Evolutionary conservation across 1,140 invertebrate genomes (phyloP).

Genomic region (Macrobrachium rosenbergii): DNA sequence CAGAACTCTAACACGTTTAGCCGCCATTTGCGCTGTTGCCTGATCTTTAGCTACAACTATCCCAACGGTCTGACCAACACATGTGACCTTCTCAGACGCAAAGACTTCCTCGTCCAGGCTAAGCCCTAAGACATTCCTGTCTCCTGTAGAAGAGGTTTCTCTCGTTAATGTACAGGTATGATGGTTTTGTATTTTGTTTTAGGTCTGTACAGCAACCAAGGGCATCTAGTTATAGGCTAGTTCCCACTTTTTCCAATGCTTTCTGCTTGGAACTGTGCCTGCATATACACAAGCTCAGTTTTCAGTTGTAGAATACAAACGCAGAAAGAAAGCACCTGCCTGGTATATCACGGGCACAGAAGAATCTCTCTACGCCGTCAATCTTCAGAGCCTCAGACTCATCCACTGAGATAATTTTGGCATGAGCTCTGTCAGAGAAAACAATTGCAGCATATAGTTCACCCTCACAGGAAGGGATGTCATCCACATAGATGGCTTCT

Average conservation of each 20-base stretch:
- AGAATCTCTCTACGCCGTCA: constrained; percentile 82
- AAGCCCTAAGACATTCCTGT: constrained; percentile 77
- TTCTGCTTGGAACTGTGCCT: too few relatives aligned
- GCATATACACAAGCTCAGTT: too few relatives aligned
- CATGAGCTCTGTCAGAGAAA: constrained; percentile 83
- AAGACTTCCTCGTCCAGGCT: constrained; percentile 72
- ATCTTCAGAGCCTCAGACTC: constrained; percentile 75
- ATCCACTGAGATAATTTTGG: constrained; percentile 83
- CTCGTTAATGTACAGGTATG: too few relatives aligned
- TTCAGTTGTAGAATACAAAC: too few relatives aligned
- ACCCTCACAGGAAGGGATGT: constrained; percentile 81
- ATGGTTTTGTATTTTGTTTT: too few relatives aligned
- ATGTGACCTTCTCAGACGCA: constrained; percentile 60
- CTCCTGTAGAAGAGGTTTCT: constrained; percentile 20
- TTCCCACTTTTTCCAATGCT: too few relatives aligned
- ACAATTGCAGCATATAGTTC: constrained; percentile 86
- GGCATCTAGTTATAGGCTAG: too few relatives aligned
- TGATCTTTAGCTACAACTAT: constrained; percentile 78
- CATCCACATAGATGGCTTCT: constrained; percentile 93
- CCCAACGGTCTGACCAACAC: constrained; percentile 80
- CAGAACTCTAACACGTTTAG: constrained; percentile 77
- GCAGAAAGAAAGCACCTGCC: constrained; percentile 70
- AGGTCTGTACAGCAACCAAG: too few relatives aligned
- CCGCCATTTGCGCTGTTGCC: constrained; percentile 76
- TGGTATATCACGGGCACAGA: constrained; percentile 75